Evolutionary conservation across 2,113 vertebrate species (phyloP).

Genomic region (Microcebus griseorufus): DNA sequence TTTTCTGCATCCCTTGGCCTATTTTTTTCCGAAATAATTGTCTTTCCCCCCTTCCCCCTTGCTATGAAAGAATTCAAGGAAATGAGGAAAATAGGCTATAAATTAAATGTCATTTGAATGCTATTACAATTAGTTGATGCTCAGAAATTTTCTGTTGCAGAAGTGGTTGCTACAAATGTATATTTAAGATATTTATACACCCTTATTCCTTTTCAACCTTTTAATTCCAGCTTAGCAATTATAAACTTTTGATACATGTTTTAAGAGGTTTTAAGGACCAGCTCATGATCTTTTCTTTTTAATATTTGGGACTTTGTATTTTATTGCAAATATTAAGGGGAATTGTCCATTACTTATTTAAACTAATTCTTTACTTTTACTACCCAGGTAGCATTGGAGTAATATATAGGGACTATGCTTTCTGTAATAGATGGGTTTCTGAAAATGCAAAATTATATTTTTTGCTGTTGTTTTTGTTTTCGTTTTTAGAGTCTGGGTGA

Average conservation of each 20-base stretch:
- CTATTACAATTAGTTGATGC: background rate
- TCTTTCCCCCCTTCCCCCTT: background rate
- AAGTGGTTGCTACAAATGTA: background rate
- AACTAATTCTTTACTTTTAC: background rate
- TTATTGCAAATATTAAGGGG: background rate
- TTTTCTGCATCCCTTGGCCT: background rate
- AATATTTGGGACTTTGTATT: conserved; percentile 5
- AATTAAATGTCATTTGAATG: conserved; percentile 45
- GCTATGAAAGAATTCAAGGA: conserved; percentile 49
- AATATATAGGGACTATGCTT: background rate
- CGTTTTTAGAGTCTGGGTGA: no score
- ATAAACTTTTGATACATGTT: background rate
- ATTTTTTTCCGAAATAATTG: conserved; percentile 32
- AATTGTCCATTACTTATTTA: background rate
- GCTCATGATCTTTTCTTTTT: background rate
- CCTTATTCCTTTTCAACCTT: background rate
- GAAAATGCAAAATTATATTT: background rate
- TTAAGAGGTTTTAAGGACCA: background rate
- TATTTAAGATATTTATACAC: background rate
- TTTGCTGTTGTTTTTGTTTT: no score
- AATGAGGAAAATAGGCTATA: background rate
- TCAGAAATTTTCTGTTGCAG: background rate
- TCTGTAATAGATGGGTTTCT: background rate
- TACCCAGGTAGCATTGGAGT: background rate
- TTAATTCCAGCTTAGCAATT: background rate